Conservation (phyloP, 2,797 vertebrate species). For the Lepus townsendii region DNA sequence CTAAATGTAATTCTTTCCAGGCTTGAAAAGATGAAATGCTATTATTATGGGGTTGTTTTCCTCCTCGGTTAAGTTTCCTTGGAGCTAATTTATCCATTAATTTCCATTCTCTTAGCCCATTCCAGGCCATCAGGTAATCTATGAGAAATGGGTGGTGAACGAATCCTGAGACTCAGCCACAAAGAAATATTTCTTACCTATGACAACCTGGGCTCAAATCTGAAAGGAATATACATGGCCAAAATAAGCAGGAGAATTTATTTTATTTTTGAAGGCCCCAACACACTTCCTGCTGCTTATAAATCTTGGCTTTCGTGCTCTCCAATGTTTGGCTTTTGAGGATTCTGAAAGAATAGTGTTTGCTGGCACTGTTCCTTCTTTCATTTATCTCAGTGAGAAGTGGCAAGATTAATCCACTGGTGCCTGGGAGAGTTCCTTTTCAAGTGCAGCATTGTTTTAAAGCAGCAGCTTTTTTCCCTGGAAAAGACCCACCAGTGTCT, state of each 20-base stretch:
- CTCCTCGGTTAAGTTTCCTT: conserved; percentile 12
- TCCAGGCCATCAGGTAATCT: neutral
- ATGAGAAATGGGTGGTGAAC: neutral
- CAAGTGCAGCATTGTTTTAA: conserved; percentile 34
- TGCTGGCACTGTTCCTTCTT: conserved; percentile 56
- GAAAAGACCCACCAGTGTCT: neutral
- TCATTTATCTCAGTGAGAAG: conserved; percentile 66
- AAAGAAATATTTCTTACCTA: neutral
- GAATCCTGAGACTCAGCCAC: neutral
- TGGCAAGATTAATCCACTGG: conserved; percentile 25
- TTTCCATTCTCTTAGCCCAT: conserved; percentile 9
- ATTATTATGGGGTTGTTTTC: neutral
- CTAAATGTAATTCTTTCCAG: neutral
- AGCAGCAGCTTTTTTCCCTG: conserved; percentile 3
- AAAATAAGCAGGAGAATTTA: conserved; percentile 53
- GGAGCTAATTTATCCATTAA: neutral
- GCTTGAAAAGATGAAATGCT: conserved; percentile 31
- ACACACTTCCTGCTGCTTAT: conserved; percentile 59
- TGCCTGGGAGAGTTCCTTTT: conserved; percentile 57
- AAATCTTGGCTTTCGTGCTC: conserved; percentile 32
- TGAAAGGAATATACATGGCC: neutral
- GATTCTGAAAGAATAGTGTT: conserved; percentile 50
- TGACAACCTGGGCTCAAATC: neutral
- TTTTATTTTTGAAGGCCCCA: conserved; percentile 62
- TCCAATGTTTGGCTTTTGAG: conserved; percentile 65